Evolutionary conservation across 2,888 invertebrate genomes (phyloP).

Genomic region (Junonia oenone): DNA sequence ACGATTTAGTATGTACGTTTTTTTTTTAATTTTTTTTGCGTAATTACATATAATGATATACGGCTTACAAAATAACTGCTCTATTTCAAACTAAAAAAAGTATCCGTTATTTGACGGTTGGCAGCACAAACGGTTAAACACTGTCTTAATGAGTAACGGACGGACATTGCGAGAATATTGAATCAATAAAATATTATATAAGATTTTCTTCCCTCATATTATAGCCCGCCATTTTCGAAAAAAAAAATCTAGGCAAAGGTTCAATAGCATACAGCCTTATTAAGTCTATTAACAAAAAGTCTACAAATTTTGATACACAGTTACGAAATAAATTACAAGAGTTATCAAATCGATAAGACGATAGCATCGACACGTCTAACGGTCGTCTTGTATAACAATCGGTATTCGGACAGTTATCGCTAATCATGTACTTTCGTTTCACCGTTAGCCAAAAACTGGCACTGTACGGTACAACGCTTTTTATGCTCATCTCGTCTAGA

Average conservation of each 20-base stretch:
- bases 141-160: slow-evolving; percentile 22
- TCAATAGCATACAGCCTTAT: not conserved
- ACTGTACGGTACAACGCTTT: slow-evolving; percentile 73
- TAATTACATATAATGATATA: not conserved
- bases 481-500: slow-evolving; percentile 60
- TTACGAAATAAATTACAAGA: slow-evolving; percentile 15
- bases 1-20: not conserved
- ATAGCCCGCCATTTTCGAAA: not conserved
- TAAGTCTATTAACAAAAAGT: too few species aligned
- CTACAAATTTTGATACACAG: too few species aligned
- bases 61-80: slow-evolving; percentile 21
- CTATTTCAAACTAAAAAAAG: slow-evolving; percentile 28
- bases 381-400: slow-evolving; percentile 25
- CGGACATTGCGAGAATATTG: slow-evolving; percentile 20
- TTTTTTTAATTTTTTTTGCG: not conserved
- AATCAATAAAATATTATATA: slow-evolving; percentile 7
- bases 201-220: not conserved
- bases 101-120: slow-evolving; percentile 33
- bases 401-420: slow-evolving; percentile 63
- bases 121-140: slow-evolving; percentile 39
- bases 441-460: slow-evolving; percentile 73
- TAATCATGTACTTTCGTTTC: slow-evolving; percentile 67
- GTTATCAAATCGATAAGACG: slow-evolving; percentile 8
- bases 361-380: slow-evolving; percentile 19
- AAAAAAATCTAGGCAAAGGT: too few species aligned